phyloP scores from a whole-genome alignment of 2,113 vertebrate genomes.

The Aphyosemion australe region DNA sequence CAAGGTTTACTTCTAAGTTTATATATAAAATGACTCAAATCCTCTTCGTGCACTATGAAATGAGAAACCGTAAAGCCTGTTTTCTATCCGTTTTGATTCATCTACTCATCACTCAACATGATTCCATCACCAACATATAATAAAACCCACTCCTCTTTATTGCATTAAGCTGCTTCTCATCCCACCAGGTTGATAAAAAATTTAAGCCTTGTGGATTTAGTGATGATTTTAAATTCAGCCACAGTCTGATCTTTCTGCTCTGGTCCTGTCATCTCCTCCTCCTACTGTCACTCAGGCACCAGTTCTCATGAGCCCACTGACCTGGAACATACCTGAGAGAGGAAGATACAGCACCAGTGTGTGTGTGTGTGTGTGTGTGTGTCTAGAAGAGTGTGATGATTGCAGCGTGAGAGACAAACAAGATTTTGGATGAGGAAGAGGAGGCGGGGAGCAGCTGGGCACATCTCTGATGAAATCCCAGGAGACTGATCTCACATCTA shows the following conservation, averaged over 20 bases:
- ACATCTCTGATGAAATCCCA: conserved; percentile 16
- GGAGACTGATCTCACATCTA: conserved; percentile 24
- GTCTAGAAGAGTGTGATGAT: conserved; percentile 9
- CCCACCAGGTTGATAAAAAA: conserved; percentile 16
- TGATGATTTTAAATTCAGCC: conserved; percentile 27
- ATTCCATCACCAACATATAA: conserved; percentile 10
- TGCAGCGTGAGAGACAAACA: conserved; percentile 18
- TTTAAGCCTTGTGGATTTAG: conserved; percentile 31
- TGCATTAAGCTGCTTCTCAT: conserved; percentile 27
- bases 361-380: neutral
- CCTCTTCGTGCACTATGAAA: too few relatives aligned
- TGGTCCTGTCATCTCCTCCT: conserved; percentile 1
- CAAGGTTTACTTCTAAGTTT: too few relatives aligned
- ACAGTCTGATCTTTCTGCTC: neutral
- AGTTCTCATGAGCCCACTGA: conserved; percentile 33
- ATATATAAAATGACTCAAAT: too few relatives aligned
- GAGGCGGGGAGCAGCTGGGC: conserved; percentile 33
- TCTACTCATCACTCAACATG: conserved; percentile 18
- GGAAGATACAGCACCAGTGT: conserved; percentile 3
- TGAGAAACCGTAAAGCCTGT: too few relatives aligned
- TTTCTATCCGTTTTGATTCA: too few relatives aligned
- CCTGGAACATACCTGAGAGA: conserved; percentile 15
- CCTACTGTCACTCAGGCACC: conserved; percentile 24
- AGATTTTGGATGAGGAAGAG: conserved; percentile 12
- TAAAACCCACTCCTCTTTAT: conserved; percentile 15